Percentiles rank a stretch among this genome's conserved stretches.
phyloP scores from a whole-genome alignment of 1,140 invertebrate species.

The Notospermus geniculatus region DNA sequence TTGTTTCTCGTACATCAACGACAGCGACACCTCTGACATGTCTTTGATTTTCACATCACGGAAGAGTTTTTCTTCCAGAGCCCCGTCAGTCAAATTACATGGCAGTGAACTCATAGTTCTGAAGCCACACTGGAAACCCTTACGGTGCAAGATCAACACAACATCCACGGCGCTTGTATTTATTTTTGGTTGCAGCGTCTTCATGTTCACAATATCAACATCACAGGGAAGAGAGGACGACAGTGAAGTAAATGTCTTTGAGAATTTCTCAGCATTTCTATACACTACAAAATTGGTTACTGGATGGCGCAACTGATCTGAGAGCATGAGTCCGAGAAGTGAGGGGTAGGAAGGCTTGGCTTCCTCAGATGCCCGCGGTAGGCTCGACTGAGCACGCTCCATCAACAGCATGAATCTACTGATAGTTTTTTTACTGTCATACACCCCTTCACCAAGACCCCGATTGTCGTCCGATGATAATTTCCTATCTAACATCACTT shows the following conservation, averaged over 20 bases:
- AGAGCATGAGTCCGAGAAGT: background rate
- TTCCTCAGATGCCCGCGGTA: constrained; percentile 10
- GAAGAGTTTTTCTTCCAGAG: background rate
- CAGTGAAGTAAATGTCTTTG: background rate
- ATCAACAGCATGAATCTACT: constrained; percentile 79
- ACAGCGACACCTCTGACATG: constrained; percentile 2
- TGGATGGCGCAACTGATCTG: background rate
- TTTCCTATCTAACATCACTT: constrained; percentile 82
- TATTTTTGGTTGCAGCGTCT: background rate
- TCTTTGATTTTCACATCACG: background rate
- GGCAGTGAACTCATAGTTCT: background rate
- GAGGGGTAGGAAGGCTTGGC: background rate
- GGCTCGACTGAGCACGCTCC: constrained; percentile 58
- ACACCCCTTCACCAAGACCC: constrained; percentile 86
- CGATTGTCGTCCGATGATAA: constrained; percentile 82
- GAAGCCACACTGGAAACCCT: background rate
- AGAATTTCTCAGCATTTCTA: background rate
- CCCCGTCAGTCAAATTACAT: background rate
- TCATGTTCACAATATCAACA: constrained; percentile 7
- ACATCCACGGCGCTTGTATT: background rate
- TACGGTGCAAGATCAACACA: constrained; percentile 5
- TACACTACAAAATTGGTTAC: background rate
- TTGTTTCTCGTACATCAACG: constrained; percentile 10
- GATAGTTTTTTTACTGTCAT: constrained; percentile 76
- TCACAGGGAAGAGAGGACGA: constrained; percentile 2